A percentile compares a stretch with the other conserved stretches of the same genome.
These are phyloP conservation scores for Sapayoa aenigma DNA, from an alignment of 2,113 vertebrate species.

Conservation along the genomic window DNA sequence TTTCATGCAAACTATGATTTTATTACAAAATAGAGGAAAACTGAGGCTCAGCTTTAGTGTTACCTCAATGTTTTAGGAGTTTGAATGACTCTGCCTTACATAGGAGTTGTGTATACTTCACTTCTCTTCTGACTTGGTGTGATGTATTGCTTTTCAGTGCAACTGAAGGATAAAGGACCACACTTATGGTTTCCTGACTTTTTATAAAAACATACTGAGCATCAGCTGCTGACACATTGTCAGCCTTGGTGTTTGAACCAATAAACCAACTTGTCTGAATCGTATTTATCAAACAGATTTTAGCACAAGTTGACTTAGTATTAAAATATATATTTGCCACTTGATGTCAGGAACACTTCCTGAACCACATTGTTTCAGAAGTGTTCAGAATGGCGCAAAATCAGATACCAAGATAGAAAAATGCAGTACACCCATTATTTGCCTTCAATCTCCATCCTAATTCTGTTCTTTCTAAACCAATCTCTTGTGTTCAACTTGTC, in stretches of 20 bases:
- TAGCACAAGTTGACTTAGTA: neutral
- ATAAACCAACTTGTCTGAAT: neutral
- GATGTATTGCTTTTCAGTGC: neutral
- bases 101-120: neutral
- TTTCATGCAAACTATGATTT: neutral
- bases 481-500: neutral
- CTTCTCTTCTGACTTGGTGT: neutral
- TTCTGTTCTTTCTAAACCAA: neutral
- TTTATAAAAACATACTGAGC: neutral
- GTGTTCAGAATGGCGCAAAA: neutral
- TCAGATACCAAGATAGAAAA: neutral
- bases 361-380: neutral
- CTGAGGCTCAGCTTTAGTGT: neutral
- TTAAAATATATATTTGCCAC: neutral
- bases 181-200: neutral
- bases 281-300: neutral
- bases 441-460: neutral
- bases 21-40: neutral
- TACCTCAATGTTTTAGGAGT: neutral
- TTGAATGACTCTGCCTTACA: neutral
- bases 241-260: neutral
- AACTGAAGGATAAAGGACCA: neutral
- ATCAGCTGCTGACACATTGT: neutral
- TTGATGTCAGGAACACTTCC: neutral
- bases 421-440: neutral